Evolutionary conservation across 2,113 vertebrate genomes (phyloP).

Genomic region (Castor canadensis): DNA sequence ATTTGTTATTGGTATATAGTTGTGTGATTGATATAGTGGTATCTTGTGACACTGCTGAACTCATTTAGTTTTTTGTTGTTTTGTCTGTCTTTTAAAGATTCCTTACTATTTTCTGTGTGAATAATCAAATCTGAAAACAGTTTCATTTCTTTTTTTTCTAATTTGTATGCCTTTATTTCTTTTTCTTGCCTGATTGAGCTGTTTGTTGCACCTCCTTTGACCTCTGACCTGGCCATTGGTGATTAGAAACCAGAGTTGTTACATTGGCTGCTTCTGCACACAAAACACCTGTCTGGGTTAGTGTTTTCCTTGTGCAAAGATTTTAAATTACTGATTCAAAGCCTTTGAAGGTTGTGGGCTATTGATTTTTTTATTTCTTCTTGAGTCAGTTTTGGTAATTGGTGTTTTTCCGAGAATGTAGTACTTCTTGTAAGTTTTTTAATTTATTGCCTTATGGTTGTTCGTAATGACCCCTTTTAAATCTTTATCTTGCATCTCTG

Average conservation of each 20-base stretch:
- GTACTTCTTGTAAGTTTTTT: not conserved
- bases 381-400: slow-evolving; percentile 15
- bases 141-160: not conserved
- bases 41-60: not conserved
- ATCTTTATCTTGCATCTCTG: not conserved
- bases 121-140: not conserved
- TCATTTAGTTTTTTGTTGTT: not conserved
- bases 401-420: slow-evolving; percentile 34
- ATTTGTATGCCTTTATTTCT: too few species aligned
- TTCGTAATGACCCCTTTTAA: not conserved
- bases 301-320: not conserved
- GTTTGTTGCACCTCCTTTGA: not conserved
- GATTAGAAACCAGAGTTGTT: not conserved
- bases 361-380: not conserved
- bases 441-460: slow-evolving; percentile 20
- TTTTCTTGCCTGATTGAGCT: not conserved
- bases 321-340: slow-evolving; percentile 26
- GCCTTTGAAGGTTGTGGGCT: not conserved
- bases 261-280: not conserved
- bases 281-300: not conserved
- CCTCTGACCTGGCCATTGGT: not conserved
- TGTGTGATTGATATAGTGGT: not conserved
- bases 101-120: not conserved
- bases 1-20: not conserved
- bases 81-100: not conserved